phyloP scores from a whole-genome alignment of 2,113 vertebrate genomes.

The Nerophis lumbriciformis region DNA sequence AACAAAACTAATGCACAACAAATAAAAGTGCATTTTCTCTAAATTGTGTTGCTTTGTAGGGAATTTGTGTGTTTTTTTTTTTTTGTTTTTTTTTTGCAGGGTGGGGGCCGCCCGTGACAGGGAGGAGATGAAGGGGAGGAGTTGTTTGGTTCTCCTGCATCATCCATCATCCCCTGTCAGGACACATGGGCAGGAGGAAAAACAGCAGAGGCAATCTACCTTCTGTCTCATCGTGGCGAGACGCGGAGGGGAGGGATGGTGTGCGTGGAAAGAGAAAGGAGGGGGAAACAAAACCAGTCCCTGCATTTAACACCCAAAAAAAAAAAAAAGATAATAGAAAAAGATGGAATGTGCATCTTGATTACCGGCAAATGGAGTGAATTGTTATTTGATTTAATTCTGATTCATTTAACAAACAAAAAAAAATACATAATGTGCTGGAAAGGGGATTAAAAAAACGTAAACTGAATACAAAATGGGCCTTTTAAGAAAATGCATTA shows the following conservation, averaged over 20 bases:
- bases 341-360: too few relatives aligned
- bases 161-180: constrained; percentile 98
- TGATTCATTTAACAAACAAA: too few relatives aligned
- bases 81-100: constrained; percentile 58
- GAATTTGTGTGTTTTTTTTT: constrained; percentile 71
- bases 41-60: constrained; percentile 57
- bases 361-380: too few relatives aligned
- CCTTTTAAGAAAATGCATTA: background rate
- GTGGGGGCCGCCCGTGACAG: constrained; percentile 82
- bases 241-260: background rate
- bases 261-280: constrained; percentile 1
- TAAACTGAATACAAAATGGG: background rate
- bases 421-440: too few relatives aligned
- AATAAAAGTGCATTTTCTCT: background rate
- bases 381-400: too few relatives aligned
- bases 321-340: too few relatives aligned
- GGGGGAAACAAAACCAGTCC: constrained; percentile 81
- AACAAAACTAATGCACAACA: background rate
- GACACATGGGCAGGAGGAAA: constrained; percentile 84
- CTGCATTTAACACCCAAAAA: constrained; percentile 70
- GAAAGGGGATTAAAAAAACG: too few relatives aligned
- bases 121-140: constrained; percentile 87
- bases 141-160: constrained; percentile 82
- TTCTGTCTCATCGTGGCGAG: constrained; percentile 80
- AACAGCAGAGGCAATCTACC: constrained; percentile 83